Evolutionary conservation across 2,888 invertebrate species (phyloP), one percentile per base, ranked within the genome.

Genomic region (Ochlodes sylvanus): DNA sequence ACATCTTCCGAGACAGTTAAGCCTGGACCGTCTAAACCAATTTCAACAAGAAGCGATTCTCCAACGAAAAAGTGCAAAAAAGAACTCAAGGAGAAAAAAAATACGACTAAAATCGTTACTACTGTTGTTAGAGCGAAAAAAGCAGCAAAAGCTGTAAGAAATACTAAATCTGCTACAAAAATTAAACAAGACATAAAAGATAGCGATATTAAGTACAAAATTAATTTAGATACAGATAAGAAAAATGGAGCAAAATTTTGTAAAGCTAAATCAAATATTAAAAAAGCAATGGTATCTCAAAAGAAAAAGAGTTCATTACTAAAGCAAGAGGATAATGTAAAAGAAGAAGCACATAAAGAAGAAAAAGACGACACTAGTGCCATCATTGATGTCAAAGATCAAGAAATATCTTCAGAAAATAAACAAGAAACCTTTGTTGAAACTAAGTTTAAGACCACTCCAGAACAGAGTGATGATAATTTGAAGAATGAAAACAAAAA

Each of bases 51-150:
- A 75, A 84, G 83, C 74, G 83, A 84, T 69, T 86, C 87, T 47
- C 83, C 87, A 56, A 63, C 81, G 61, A 92, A 91, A 78, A 92
- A 89, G 74, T 54, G 75, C 66, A 90, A 86, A 70, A 90, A 87
- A 78, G 88, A 88, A 70, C 44, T 78, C 65, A 89, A 89, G 76
- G 89, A 92, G 73, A 90, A 89, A 74, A 92, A 92, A 79, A 89
- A 87, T 66, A 14, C 83, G 79, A 34, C 77, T 81, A 92, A 88
- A 86, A 77, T n/a, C 69, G 21, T 73, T 60, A 2, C 77, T 44
- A 78, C 78, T 61, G 52, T 44, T 38, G 47, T 15, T 41, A 77
- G 44, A 70, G 50, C 75, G 58, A 90, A 88, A 72, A 90, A 86
- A 78, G 17, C 75, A 34, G 64, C 76, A 34, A 86, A 82, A 73